Evolutionary conservation across 2,797 vertebrate genomes (phyloP).

Genomic region (Siniperca undulata): DNA sequence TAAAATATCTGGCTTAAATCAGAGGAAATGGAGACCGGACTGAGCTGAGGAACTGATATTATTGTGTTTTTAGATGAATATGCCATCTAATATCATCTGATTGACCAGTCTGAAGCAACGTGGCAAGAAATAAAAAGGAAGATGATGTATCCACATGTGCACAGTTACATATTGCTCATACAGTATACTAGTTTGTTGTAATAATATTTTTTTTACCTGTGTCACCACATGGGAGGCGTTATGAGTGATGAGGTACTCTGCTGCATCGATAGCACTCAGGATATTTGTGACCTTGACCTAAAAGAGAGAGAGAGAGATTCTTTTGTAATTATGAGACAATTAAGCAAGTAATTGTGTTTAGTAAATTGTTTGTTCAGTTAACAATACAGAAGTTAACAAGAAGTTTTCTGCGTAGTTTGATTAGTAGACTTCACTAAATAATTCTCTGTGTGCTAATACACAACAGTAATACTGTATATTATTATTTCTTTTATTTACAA

Average conservation of each 20-base stretch:
- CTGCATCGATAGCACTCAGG: slow-evolving; percentile 88
- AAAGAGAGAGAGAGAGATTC: slow-evolving; percentile 14
- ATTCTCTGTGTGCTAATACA: not conserved
- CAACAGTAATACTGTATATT: not conserved
- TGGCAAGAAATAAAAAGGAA: not conserved
- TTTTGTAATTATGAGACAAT: not conserved
- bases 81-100: not conserved
- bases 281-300: slow-evolving; percentile 89
- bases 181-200: not conserved
- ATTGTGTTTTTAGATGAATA: not conserved
- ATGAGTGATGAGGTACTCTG: slow-evolving; percentile 90
- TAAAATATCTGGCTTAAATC: not conserved
- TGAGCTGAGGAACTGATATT: not conserved
- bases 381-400: not conserved
- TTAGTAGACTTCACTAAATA: not conserved
- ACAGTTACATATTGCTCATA: not conserved
- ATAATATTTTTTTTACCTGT: slow-evolving; percentile 62
- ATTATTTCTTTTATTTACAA: not conserved
- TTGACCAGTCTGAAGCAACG: not conserved
- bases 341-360: not conserved
- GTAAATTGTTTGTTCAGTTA: not conserved
- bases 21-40: not conserved
- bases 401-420: not conserved
- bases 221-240: slow-evolving; percentile 89
- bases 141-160: not conserved